Conservation (phyloP, 1,140 invertebrate genomes). For the Hylaeus volcanicus region DNA sequence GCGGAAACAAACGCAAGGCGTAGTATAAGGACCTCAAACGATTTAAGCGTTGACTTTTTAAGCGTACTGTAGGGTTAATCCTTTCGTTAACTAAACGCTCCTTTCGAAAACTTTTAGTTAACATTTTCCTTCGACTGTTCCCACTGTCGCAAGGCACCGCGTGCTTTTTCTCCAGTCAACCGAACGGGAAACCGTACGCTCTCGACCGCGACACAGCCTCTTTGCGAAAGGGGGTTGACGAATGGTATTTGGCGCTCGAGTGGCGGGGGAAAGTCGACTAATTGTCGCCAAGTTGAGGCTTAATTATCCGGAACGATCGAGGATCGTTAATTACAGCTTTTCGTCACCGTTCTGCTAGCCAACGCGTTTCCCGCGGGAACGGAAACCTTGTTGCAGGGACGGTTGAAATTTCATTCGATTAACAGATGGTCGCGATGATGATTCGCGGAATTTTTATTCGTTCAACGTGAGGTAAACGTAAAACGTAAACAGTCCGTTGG, state of each 20-base stretch:
- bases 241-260: slow-evolving; percentile 15
- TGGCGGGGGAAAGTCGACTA: slow-evolving; percentile 4
- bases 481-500: too few relatives aligned
- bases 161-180: background rate
- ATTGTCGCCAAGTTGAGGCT: slow-evolving; percentile 45
- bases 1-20: too few relatives aligned
- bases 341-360: background rate
- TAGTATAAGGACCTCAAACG: too few relatives aligned
- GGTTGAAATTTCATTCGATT: too few relatives aligned
- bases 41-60: too few relatives aligned
- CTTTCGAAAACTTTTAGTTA: too few relatives aligned
- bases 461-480: too few relatives aligned
- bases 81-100: too few relatives aligned
- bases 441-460: too few relatives aligned
- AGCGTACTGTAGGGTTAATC: too few relatives aligned
- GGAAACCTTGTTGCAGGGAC: background rate
- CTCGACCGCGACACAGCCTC: background rate
- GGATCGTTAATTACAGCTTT: slow-evolving; percentile 40
- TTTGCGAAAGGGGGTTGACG: background rate
- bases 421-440: too few relatives aligned
- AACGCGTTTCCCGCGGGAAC: background rate
- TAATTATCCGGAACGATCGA: slow-evolving; percentile 60
- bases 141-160: background rate
- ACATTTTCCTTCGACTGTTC: background rate
- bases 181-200: background rate